Conservation (phyloP, 2,797 vertebrate genomes). For the Rousettus madagascariensis region DNA sequence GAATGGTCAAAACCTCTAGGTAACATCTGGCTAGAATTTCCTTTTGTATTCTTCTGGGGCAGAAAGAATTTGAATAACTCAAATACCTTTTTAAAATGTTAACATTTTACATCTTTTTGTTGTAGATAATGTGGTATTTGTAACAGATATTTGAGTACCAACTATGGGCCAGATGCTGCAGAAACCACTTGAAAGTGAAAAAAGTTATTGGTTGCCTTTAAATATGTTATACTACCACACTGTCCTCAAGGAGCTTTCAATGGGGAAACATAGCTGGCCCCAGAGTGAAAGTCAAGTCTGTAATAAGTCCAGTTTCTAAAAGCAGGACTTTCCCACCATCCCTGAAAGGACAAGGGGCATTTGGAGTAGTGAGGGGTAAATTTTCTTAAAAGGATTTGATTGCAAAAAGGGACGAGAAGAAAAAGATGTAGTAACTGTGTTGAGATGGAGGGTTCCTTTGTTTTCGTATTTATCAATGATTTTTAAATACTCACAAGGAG, state of each 20-base stretch:
- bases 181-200: conserved; percentile 9
- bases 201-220: background rate
- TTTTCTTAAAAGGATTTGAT: background rate
- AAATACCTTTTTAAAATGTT: conserved; percentile 8
- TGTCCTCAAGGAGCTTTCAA: background rate
- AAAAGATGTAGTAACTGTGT: background rate
- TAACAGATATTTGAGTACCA: background rate
- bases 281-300: background rate
- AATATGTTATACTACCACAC: background rate
- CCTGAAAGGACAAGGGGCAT: background rate
- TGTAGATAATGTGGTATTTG: background rate
- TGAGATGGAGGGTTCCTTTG: background rate
- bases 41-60: conserved; percentile 29
- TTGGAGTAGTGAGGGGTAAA: background rate
- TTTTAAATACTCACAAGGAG: background rate
- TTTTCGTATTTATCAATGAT: background rate
- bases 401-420: background rate
- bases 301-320: background rate
- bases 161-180: background rate
- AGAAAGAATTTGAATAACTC: conserved; percentile 37
- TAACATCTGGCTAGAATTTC: conserved; percentile 51
- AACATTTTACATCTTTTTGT: background rate
- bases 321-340: background rate
- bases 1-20: background rate
- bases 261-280: background rate